Percentiles rank a stretch among this genome's conserved stretches.
These are phyloP conservation scores for Lycorma delicatula DNA, from an alignment of 1,140 invertebrate species.

Conservation along the genomic window DNA sequence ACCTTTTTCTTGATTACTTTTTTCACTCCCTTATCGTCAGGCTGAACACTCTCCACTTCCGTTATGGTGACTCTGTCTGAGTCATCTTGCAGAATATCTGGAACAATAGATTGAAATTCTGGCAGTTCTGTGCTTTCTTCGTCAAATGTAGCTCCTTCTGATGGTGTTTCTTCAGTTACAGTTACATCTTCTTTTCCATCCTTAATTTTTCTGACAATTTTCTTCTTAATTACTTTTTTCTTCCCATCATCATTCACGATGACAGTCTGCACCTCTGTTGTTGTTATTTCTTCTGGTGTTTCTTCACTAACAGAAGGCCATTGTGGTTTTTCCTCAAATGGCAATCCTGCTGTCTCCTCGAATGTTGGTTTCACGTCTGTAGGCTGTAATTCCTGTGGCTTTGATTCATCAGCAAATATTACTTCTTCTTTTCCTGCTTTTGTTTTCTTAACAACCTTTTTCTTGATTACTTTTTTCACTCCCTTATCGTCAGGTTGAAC, in stretches of 20 bases:
- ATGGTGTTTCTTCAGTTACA: background rate
- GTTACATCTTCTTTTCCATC: slow-evolving; percentile 15
- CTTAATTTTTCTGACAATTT: slow-evolving; percentile 27
- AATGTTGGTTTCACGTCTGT: background rate
- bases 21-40: slow-evolving; percentile 18
- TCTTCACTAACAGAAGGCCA: slow-evolving; percentile 6
- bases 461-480: slow-evolving; percentile 29
- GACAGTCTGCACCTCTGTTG: slow-evolving; percentile 27
- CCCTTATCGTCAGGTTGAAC: slow-evolving; percentile 20
- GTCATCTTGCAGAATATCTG: slow-evolving; percentile 2
- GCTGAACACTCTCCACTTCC: slow-evolving; percentile 26
- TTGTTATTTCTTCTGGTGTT: slow-evolving; percentile 4
- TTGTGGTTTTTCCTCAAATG: slow-evolving; percentile 4
- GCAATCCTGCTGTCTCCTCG: slow-evolving; percentile 5
- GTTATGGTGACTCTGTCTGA: no score
- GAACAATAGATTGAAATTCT: slow-evolving; percentile 27
- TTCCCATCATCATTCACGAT: slow-evolving; percentile 16
- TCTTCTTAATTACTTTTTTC: slow-evolving; percentile 34
- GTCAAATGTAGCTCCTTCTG: slow-evolving; percentile 19
- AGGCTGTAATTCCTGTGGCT: slow-evolving; percentile 33
- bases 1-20: slow-evolving; percentile 31
- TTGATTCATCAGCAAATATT: slow-evolving; percentile 30
- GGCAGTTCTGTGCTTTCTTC: background rate
- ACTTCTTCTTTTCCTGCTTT: slow-evolving; percentile 26
- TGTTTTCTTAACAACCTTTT: slow-evolving; percentile 28